Evolutionary conservation across 2,888 invertebrate genomes (phyloP), one percentile per base, ranked within the genome.

Genomic region (Leptarthrus brevirostris): DNA sequence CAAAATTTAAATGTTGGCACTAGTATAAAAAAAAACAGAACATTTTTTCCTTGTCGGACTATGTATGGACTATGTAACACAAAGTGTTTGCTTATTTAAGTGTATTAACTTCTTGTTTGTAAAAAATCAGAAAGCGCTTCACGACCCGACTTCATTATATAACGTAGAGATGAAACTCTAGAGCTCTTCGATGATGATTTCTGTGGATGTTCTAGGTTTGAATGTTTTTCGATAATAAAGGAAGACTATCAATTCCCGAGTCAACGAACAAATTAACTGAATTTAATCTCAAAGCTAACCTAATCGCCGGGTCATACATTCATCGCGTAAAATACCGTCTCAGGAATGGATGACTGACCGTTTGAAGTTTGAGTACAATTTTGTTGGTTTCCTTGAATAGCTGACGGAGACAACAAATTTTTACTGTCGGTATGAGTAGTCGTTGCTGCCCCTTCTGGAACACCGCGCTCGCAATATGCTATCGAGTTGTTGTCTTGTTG

Each of bases 251-350:
- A 61, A 56, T 30, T 30, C 56, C 56, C 2, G 56, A 56, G 56
- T 56, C 40, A 18, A 61, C 26, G 12, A 61, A 40, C 18, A 40
- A 40, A 10, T 36, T 34, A 10, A 5, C 22, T 36, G 26, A 72
- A 22, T 4, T 36, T 22, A 14, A 73, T 64, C 10, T 72, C 40
- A 20, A 52, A 26, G 16, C 52, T 53, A 24, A 58, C 40, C 88
- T 88, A 88, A 86, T 89, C 88, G 82, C 89, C 87, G 81, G 88
- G 89, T 93, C 92, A 94, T 86, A 94, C 93, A 82, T 94, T 94
- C 94, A 94, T 93, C 53, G 93, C 93, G 82, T 94, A 94, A 83
- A 92, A 93, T 36, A 93, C 87, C 44, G 91, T 90, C 77, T 84
- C 83, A 76, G 82, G 81, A 44, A 69, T 66, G 20, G 74, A 64